phyloP scores from a whole-genome alignment of 2,888 invertebrate genomes.

The Drosophila falleni region DNA sequence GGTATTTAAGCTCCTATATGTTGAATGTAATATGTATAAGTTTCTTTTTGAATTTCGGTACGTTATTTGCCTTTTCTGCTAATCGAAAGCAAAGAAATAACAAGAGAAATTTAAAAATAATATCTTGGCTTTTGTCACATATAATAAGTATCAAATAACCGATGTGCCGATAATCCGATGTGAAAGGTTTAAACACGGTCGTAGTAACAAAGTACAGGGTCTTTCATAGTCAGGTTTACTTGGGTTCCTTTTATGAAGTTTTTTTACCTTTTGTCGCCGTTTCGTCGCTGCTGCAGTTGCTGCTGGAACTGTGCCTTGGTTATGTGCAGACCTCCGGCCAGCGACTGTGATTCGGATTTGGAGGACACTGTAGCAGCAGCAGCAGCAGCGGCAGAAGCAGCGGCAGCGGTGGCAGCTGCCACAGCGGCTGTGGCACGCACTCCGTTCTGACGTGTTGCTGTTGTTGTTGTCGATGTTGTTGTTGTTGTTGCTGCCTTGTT shows the following conservation, averaged over 20 bases:
- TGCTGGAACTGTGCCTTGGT: slow-evolving; percentile 81
- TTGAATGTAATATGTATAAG: too few relatives aligned
- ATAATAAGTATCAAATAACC: too few relatives aligned
- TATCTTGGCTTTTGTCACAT: too few relatives aligned
- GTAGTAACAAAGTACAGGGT: not conserved
- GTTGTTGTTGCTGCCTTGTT: slow-evolving; percentile 22
- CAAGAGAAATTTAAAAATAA: too few relatives aligned
- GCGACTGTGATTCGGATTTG: slow-evolving; percentile 57
- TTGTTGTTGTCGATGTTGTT: slow-evolving; percentile 31
- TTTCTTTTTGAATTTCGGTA: too few relatives aligned
- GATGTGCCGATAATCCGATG: too few relatives aligned
- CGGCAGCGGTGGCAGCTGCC: slow-evolving; percentile 66
- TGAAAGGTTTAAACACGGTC: too few relatives aligned
- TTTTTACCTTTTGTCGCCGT: slow-evolving; percentile 79
- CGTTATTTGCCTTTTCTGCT: too few relatives aligned
- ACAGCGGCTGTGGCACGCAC: slow-evolving; percentile 73
- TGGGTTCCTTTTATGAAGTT: not conserved
- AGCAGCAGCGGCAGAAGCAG: slow-evolving; percentile 39
- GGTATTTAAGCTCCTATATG: not conserved
- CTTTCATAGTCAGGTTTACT: not conserved
- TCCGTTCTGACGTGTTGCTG: slow-evolving; percentile 62
- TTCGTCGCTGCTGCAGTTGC: slow-evolving; percentile 75
- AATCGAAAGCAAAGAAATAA: too few relatives aligned
- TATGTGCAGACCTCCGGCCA: slow-evolving; percentile 72
- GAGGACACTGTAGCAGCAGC: slow-evolving; percentile 34